Conservation (phyloP, 2,113 vertebrate species). For the Herpetotheres cachinnans region DNA sequence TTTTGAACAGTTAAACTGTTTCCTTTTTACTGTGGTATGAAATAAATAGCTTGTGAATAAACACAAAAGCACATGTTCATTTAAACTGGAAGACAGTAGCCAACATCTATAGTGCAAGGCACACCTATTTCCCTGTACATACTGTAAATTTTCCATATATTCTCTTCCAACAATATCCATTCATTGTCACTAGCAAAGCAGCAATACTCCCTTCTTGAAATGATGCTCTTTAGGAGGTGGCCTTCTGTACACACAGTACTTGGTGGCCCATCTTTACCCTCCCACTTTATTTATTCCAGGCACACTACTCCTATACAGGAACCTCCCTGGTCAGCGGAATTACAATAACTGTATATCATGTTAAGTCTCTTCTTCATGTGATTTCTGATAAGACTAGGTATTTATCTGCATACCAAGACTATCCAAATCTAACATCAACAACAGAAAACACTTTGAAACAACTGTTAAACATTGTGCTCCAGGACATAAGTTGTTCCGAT, state of each 20-base stretch:
- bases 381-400: background rate
- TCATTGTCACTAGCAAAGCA: background rate
- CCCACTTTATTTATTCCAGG: background rate
- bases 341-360: background rate
- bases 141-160: background rate
- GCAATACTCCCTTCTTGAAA: background rate
- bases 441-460: background rate
- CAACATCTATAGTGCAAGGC: background rate
- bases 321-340: background rate
- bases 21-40: background rate
- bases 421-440: background rate
- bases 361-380: background rate
- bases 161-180: background rate
- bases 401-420: background rate
- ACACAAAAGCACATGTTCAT: background rate
- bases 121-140: background rate
- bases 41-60: background rate
- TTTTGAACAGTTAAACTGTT: background rate
- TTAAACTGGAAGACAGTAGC: background rate
- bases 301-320: accelerated
- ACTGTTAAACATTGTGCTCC: background rate
- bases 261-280: background rate
- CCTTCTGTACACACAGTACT: background rate
- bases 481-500: background rate
- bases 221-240: background rate